phyloP scores from a whole-genome alignment of 1,140 invertebrate genomes.

The Lepidurus apus region DNA sequence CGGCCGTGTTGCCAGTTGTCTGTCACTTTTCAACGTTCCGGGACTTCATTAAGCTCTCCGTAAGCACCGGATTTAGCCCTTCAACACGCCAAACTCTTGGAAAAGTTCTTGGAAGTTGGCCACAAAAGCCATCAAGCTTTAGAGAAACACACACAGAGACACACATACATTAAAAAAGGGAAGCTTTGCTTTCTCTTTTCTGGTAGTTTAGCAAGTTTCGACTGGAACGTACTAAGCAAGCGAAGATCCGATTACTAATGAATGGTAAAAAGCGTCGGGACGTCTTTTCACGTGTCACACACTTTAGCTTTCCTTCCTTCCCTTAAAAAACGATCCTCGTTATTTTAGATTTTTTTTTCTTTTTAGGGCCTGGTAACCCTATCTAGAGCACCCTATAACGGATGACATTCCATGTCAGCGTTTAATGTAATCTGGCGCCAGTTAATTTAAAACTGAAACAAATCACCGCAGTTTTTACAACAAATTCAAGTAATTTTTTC shows the following conservation, averaged over 20 bases:
- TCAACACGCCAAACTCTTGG: not conserved
- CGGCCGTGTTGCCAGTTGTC: constrained; percentile 12
- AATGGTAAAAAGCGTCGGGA: not conserved
- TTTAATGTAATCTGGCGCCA: no score
- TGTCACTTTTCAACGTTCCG: not conserved
- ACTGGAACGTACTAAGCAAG: not conserved
- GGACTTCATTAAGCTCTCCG: constrained; percentile 3
- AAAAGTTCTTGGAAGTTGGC: not conserved
- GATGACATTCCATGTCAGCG: no score
- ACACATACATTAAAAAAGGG: not conserved
- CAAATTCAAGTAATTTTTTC: no score
- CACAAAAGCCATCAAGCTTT: constrained; percentile 10
- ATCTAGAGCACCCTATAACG: no score
- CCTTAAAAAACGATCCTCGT: not conserved
- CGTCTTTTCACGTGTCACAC: not conserved
- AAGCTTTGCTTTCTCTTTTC: not conserved
- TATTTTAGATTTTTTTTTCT: no score
- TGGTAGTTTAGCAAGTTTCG: not conserved
- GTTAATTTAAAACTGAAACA: no score
- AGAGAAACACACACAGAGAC: not conserved
- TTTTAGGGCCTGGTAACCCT: no score
- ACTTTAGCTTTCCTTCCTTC: not conserved
- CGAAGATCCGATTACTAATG: constrained; percentile 19
- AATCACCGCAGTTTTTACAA: no score
- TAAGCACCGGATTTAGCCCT: constrained; percentile 18